Percentiles rank a stretch among this genome's conserved stretches.
phyloP scores from a whole-genome alignment of 2,113 vertebrate species.

The Chitala chitala region DNA sequence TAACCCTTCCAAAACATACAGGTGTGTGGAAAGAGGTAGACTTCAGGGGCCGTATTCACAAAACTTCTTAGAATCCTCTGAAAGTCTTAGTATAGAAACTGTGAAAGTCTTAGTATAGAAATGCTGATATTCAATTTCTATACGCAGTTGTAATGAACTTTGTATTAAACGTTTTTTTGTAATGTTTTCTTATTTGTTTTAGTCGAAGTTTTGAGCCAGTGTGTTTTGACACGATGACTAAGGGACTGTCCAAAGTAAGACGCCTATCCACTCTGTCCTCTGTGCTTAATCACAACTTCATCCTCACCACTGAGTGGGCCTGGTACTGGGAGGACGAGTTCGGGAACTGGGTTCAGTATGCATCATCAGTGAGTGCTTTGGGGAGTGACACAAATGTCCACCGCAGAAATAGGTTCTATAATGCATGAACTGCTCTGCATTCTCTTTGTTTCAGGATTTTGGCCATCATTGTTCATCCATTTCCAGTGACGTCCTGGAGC shows the following conservation, averaged over 20 bases:
- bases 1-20: constrained; percentile 35
- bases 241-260: constrained; percentile 25
- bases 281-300: constrained; percentile 28
- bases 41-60: neutral
- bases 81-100: too few species aligned
- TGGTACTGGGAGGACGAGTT: constrained; percentile 46
- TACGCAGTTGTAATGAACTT: too few species aligned
- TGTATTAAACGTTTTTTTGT: neutral
- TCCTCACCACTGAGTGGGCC: constrained; percentile 42
- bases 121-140: too few species aligned
- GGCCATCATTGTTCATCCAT: constrained; percentile 26
- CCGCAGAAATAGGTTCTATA: neutral
- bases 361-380: constrained; percentile 26
- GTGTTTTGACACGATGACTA: constrained; percentile 40
- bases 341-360: constrained; percentile 37
- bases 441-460: neutral
- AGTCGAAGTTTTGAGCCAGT: constrained; percentile 29
- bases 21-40: constrained; percentile 5
- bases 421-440: neutral
- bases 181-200: neutral
- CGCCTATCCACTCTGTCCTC: constrained; percentile 45
- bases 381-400: neutral
- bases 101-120: too few species aligned
- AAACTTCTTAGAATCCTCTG: too few species aligned
- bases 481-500: constrained; percentile 33